Percentiles rank a stretch among this genome's conserved stretches.
Evolutionary conservation across 2,113 vertebrate genomes (phyloP).

Genomic region (Leucopsar rothschildi): DNA sequence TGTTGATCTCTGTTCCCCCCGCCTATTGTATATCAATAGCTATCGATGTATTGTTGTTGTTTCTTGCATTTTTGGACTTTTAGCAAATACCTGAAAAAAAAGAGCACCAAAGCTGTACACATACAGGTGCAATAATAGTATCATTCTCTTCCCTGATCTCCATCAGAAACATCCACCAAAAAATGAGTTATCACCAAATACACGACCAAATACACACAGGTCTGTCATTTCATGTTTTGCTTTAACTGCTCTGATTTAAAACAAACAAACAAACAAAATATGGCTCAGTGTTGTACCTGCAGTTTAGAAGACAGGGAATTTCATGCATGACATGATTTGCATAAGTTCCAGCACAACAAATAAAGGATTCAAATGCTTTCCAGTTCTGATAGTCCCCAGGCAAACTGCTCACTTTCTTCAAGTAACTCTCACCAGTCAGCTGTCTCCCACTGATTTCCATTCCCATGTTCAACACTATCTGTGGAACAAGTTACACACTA

Average conservation of each 20-base stretch:
- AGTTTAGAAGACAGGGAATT: neutral
- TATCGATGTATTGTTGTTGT: neutral
- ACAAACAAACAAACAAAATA: neutral
- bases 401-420: neutral
- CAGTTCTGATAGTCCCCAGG: neutral
- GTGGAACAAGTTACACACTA: neutral
- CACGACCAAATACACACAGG: neutral
- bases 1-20: neutral
- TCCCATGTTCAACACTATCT: neutral
- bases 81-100: neutral
- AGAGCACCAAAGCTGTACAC: neutral
- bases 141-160: neutral
- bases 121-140: neutral
- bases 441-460: neutral
- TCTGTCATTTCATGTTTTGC: neutral
- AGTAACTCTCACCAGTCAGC: neutral
- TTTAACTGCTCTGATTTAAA: neutral
- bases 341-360: neutral
- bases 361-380: neutral
- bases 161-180: neutral
- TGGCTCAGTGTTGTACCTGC: neutral
- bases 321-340: fast-evolving
- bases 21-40: neutral
- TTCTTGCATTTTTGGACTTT: neutral
- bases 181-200: neutral